These are phyloP conservation scores for Myocastor coypus DNA, from an alignment of 2,113 vertebrate species.

Conservation along the genomic window DNA sequence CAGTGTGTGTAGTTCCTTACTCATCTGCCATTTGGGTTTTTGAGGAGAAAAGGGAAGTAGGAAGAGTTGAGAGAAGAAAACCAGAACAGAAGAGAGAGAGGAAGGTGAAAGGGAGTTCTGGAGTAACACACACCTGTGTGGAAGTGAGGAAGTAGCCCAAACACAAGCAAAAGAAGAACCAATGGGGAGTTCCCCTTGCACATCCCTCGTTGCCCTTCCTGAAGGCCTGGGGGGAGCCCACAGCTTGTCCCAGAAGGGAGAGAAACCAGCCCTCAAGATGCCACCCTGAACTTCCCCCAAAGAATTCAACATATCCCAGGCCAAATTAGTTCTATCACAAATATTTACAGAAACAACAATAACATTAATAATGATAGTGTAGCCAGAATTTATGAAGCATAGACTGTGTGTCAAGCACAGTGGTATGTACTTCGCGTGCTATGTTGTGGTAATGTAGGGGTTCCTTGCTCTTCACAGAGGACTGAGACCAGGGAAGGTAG, in stretches of 20 bases:
- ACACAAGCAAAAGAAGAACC: constrained; percentile 64
- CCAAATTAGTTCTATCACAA: neutral
- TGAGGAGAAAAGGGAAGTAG: constrained; percentile 68
- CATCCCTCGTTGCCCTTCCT: neutral
- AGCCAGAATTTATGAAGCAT: neutral
- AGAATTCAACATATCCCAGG: neutral
- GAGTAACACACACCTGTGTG: constrained; percentile 58
- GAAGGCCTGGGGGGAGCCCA: neutral
- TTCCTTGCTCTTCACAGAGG: neutral
- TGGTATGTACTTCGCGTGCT: neutral
- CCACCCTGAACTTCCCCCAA: neutral
- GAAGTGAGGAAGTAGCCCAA: constrained; percentile 54
- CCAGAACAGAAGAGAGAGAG: constrained; percentile 60
- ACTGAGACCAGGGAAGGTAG: constrained; percentile 9
- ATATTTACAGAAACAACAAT: neutral
- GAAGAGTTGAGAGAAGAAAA: constrained; percentile 61
- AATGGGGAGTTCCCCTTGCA: constrained; percentile 43
- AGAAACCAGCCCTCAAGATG: neutral
- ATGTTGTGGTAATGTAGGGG: neutral
- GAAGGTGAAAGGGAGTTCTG: constrained; percentile 65
- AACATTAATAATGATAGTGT: neutral
- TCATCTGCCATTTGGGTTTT: constrained; percentile 4
- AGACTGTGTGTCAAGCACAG: too few relatives aligned
- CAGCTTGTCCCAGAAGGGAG: neutral
- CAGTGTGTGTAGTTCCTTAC: neutral